Conservation (phyloP, 2,797 vertebrate species). For the Xiphophorus birchmanni region DNA sequence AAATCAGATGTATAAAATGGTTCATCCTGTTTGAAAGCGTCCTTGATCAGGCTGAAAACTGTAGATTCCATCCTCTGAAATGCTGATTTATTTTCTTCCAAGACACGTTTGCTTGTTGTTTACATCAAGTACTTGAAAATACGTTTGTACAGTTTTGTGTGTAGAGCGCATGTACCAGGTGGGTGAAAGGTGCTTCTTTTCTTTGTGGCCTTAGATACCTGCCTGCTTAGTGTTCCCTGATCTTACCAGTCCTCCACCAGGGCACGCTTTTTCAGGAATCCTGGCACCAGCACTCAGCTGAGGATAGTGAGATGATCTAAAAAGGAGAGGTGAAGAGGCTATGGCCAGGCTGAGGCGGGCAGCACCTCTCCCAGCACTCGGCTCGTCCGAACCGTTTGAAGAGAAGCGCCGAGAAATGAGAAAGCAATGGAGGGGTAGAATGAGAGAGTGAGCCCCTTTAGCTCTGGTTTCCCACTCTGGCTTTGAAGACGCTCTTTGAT, state of each 20-base stretch:
- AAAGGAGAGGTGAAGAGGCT: conserved; percentile 64
- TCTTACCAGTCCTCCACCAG: conserved; percentile 44
- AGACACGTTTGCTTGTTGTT: conserved; percentile 77
- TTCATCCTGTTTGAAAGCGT: neutral
- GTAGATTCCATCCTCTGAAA: conserved; percentile 56
- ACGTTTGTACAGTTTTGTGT: conserved; percentile 59
- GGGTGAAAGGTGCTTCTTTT: conserved; percentile 74
- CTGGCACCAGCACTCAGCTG: conserved; percentile 39
- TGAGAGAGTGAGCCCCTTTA: conserved; percentile 54
- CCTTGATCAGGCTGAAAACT: conserved; percentile 51
- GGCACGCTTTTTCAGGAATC: conserved; percentile 38
- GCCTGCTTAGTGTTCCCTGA: conserved; percentile 53
- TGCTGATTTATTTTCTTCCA: conserved; percentile 61
- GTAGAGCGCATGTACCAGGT: conserved; percentile 54
- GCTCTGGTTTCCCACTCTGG: conserved; percentile 73
- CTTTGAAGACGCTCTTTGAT: conserved; percentile 86
- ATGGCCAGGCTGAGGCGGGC: conserved; percentile 52
- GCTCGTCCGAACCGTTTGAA: conserved; percentile 64
- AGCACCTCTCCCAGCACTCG: conserved; percentile 36
- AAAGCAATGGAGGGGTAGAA: conserved; percentile 36
- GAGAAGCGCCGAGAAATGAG: conserved; percentile 62
- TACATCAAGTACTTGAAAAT: conserved; percentile 90
- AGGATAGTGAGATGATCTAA: conserved; percentile 50
- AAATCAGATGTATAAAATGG: neutral
- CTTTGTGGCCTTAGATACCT: conserved; percentile 77